Percentiles rank a stretch among this genome's conserved stretches.
Conservation (phyloP, 2,888 invertebrate species). For the Peribatodes rhomboidaria region DNA sequence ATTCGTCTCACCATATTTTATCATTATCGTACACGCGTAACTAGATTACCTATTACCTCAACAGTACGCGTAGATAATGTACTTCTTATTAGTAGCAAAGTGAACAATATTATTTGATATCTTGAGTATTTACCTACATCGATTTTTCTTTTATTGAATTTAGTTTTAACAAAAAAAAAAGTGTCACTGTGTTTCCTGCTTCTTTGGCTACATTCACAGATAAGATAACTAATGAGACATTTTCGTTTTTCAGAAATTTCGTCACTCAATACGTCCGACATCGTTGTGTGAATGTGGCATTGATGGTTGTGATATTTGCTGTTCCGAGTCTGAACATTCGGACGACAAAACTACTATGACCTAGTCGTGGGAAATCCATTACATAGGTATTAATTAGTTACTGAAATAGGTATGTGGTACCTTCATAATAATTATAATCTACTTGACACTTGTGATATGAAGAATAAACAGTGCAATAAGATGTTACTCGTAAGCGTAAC, state of each 20-base stretch:
- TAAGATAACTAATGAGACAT: slow-evolving; percentile 35
- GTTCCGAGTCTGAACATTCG: slow-evolving; percentile 77
- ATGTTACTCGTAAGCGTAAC: slow-evolving; percentile 49
- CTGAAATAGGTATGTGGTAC: slow-evolving; percentile 19
- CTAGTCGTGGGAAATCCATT: slow-evolving; percentile 63
- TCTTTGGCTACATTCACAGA: slow-evolving; percentile 23
- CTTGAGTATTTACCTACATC: slow-evolving; percentile 13
- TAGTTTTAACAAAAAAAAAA: slow-evolving; percentile 15
- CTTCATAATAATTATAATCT: slow-evolving; percentile 40
- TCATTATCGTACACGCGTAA: slow-evolving; percentile 24
- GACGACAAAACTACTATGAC: slow-evolving; percentile 78
- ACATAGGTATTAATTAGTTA: slow-evolving; percentile 28
- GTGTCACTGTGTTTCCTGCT: slow-evolving; percentile 26
- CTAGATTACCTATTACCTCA: slow-evolving; percentile 28
- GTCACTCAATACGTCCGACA: slow-evolving; percentile 91
- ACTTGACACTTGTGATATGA: slow-evolving; percentile 61
- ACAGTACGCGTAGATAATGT: slow-evolving; percentile 18
- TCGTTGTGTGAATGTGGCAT: slow-evolving; percentile 92
- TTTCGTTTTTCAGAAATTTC: slow-evolving; percentile 89
- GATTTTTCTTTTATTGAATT: slow-evolving; percentile 14
- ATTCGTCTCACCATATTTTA: slow-evolving; percentile 16
- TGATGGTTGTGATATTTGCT: slow-evolving; percentile 90
- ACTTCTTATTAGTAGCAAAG: slow-evolving; percentile 31
- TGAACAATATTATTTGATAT: slow-evolving; percentile 35
- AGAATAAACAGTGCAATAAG: slow-evolving; percentile 70